A percentile compares a stretch with the other conserved stretches of the same genome.
Evolutionary conservation across 1,140 invertebrate genomes (phyloP).

Genomic region (Aphelinus certus): DNA sequence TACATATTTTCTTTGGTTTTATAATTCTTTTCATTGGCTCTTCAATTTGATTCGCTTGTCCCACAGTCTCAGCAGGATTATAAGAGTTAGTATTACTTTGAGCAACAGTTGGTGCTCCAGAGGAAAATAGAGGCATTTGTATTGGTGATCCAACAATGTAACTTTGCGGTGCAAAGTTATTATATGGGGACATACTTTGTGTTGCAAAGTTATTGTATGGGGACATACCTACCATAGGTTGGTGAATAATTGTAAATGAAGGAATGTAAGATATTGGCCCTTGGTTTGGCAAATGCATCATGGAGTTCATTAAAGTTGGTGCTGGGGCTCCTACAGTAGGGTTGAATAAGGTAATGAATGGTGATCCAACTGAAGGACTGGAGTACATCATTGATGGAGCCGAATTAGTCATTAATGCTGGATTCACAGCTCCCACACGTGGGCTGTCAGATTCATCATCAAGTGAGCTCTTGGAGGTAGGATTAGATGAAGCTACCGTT

Average conservation of each 20-base stretch:
- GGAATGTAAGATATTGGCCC: too few species aligned
- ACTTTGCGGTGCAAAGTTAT: neutral
- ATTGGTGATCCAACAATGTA: conserved; percentile 20
- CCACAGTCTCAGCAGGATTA: neutral
- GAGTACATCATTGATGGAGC: neutral
- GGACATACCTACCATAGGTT: too few species aligned
- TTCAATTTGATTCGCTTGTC: neutral
- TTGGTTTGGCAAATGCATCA: too few species aligned
- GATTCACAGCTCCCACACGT: too few species aligned
- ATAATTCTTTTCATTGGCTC: neutral
- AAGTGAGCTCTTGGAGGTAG: too few species aligned
- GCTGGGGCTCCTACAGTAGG: conserved; percentile 7
- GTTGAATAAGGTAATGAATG: neutral
- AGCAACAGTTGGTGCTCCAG: neutral
- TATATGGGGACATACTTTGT: neutral
- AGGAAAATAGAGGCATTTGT: neutral
- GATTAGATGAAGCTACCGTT: too few species aligned
- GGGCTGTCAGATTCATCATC: too few species aligned
- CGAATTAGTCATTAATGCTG: too few species aligned
- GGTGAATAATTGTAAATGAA: too few species aligned
- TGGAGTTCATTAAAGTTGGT: neutral
- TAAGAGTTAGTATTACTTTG: neutral
- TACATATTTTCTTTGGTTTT: conserved; percentile 30
- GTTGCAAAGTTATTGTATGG: too few species aligned
- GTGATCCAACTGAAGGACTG: conserved; percentile 7